A percentile compares a stretch with the other conserved stretches of the same genome.
Evolutionary conservation across 2,888 invertebrate genomes (phyloP).

Genomic region (Dioctria linearis): DNA sequence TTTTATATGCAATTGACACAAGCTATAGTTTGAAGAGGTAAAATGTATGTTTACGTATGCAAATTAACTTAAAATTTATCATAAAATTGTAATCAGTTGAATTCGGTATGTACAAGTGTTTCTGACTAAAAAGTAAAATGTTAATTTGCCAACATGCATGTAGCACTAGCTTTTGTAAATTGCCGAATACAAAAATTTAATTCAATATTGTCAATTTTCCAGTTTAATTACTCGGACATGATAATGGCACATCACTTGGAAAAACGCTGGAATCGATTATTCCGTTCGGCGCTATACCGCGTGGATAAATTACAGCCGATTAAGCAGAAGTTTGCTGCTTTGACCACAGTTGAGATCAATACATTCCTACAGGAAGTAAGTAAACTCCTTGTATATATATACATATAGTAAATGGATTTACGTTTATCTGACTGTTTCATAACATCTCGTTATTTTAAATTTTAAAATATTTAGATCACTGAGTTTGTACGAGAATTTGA

Average conservation of each 20-base stretch:
- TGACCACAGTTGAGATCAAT: constrained; percentile 82
- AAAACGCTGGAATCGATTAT: constrained; percentile 79
- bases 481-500: constrained; percentile 83
- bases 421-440: no score
- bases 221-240: constrained; percentile 70
- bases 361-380: constrained; percentile 68
- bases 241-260: constrained; percentile 75
- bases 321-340: constrained; percentile 88
- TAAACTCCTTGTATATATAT: constrained; percentile 23
- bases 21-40: background rate
- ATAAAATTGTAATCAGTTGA: constrained; percentile 26
- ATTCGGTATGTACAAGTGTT: constrained; percentile 18
- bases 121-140: constrained; percentile 27
- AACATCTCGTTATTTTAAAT: background rate
- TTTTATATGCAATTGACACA: background rate
- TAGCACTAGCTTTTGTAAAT: background rate
- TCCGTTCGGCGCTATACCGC: constrained; percentile 79
- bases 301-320: constrained; percentile 81
- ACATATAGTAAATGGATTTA: background rate
- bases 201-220: constrained; percentile 35
- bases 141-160: background rate
- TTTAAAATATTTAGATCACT: constrained; percentile 62
- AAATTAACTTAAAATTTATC: constrained; percentile 29
- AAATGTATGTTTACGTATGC: background rate
- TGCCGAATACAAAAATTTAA: constrained; percentile 15